phyloP scores from a whole-genome alignment of 2,797 vertebrate species.

The Austrolebias charrua region DNA sequence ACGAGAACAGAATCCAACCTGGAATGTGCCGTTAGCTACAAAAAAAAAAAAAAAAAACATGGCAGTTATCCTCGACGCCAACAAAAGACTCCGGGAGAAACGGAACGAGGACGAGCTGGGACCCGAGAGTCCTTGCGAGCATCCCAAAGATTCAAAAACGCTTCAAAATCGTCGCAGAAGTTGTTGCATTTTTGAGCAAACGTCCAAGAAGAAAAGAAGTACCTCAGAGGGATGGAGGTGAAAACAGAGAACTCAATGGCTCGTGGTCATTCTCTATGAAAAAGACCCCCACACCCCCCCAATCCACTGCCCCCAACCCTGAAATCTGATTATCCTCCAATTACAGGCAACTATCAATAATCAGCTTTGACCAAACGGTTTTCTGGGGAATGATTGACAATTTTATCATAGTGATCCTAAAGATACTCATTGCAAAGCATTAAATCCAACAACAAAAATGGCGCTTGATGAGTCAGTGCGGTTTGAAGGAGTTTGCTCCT shows the following conservation, averaged over 20 bases:
- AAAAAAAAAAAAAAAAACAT: conserved; percentile 40
- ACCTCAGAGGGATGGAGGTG: conserved; percentile 52
- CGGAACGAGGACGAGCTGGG: conserved; percentile 40
- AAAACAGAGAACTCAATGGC: conserved; percentile 55
- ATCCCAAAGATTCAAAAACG: conserved; percentile 58
- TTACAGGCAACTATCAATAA: conserved; percentile 15
- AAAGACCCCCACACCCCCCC: conserved; percentile 11
- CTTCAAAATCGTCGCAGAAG: conserved; percentile 56
- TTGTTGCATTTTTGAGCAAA: conserved; percentile 57
- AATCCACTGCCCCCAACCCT: conserved; percentile 50
- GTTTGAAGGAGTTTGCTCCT: too few relatives aligned
- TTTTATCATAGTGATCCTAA: neutral
- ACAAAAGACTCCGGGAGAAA: conserved; percentile 58
- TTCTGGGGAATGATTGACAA: neutral
- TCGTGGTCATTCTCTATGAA: conserved; percentile 52
- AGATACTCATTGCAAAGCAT: too few relatives aligned
- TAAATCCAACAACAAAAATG: too few relatives aligned
- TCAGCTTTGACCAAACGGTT: neutral
- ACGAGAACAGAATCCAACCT: conserved; percentile 65
- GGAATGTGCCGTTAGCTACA: conserved; percentile 78
- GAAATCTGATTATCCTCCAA: conserved; percentile 17
- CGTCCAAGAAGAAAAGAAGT: conserved; percentile 43
- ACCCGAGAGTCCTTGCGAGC: conserved; percentile 39
- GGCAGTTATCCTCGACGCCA: conserved; percentile 74
- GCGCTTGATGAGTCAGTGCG: too few relatives aligned